phyloP scores from a whole-genome alignment of 2,113 vertebrate genomes.

The Gobio gobio region DNA sequence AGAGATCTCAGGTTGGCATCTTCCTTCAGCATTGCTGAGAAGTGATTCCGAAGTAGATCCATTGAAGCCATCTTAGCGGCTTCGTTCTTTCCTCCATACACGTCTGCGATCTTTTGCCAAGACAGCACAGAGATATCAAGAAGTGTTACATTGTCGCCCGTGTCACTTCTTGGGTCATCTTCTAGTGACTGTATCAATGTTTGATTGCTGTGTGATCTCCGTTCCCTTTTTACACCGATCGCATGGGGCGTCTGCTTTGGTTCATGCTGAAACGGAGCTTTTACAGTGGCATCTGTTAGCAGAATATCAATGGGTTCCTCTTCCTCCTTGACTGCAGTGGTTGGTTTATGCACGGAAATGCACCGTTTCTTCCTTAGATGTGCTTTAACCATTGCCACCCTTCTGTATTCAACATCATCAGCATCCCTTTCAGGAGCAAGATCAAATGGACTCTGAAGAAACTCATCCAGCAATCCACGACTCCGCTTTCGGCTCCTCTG shows the following conservation, averaged over 20 bases:
- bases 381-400: slow-evolving; percentile 5
- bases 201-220: not conserved
- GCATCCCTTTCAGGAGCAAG: slow-evolving; percentile 54
- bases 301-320: slow-evolving; percentile 49
- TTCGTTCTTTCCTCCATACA: slow-evolving; percentile 62
- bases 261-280: not conserved
- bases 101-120: slow-evolving; percentile 69
- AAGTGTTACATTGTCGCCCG: slow-evolving; percentile 63
- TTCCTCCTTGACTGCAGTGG: slow-evolving; percentile 62
- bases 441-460: slow-evolving; percentile 76
- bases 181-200: not conserved
- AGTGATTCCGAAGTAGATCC: slow-evolving; percentile 75
- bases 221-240: slow-evolving; percentile 41
- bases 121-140: slow-evolving; percentile 75
- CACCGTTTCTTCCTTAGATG: slow-evolving; percentile 55
- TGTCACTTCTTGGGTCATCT: slow-evolving; percentile 13
- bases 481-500: slow-evolving; percentile 73
- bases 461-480: slow-evolving; percentile 66
- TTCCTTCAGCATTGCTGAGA: slow-evolving; percentile 68
- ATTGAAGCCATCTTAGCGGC: slow-evolving; percentile 63
- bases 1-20: slow-evolving; percentile 68
- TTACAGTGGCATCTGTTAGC: not conserved
- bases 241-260: slow-evolving; percentile 4
- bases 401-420: slow-evolving; percentile 38
- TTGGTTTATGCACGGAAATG: slow-evolving; percentile 32